These are phyloP conservation scores for Ennomos quercinarius DNA, from an alignment of 2,888 invertebrate species.

Conservation along the genomic window DNA sequence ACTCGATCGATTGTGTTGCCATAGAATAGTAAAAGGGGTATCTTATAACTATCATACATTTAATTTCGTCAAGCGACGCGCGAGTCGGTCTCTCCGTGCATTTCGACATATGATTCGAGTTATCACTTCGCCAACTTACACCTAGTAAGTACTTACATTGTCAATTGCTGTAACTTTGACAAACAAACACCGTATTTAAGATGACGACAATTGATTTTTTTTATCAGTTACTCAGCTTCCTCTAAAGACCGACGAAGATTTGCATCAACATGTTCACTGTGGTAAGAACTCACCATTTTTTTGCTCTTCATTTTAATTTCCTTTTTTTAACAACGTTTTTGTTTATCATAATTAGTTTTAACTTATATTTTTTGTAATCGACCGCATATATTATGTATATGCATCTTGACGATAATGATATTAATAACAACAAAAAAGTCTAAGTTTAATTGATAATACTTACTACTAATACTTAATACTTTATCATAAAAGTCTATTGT, in stretches of 20 bases:
- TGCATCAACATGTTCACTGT: conserved; percentile 58
- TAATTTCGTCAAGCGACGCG: conserved; percentile 19
- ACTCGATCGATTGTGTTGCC: too few species aligned
- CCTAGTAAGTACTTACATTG: conserved; percentile 51
- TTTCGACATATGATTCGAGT: conserved; percentile 67
- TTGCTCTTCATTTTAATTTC: too few species aligned
- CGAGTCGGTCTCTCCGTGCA: conserved; percentile 40
- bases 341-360: too few species aligned
- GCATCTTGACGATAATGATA: too few species aligned
- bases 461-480: too few species aligned
- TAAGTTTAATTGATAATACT: too few species aligned
- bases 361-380: too few species aligned
- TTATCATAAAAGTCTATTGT: too few species aligned
- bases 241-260: conserved; percentile 14
- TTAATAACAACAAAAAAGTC: too few species aligned
- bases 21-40: too few species aligned
- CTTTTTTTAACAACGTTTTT: too few species aligned
- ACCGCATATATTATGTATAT: too few species aligned
- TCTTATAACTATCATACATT: not conserved
- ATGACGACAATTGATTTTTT: conserved; percentile 45
- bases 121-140: conserved; percentile 68
- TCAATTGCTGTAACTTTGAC: conserved; percentile 66
- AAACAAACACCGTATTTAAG: conserved; percentile 76
- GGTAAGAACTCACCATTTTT: conserved; percentile 54
- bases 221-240: conserved; percentile 53